Evolutionary conservation across 2,113 vertebrate species (phyloP), one percentile per base, ranked within the genome.

Genomic region (Aptenodytes forsteri): DNA sequence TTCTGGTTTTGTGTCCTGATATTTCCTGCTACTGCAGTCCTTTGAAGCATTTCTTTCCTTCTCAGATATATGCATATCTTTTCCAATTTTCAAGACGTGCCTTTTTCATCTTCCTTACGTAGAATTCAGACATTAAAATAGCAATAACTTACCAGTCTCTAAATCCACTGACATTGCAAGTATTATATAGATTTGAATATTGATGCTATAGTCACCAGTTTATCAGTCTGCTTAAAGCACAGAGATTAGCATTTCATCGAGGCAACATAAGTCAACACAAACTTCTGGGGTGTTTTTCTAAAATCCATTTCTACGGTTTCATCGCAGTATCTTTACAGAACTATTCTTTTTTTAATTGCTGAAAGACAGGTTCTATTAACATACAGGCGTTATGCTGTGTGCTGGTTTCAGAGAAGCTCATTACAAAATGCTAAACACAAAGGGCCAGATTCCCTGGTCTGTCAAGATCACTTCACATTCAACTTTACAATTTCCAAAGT

Each of bases 1-100:
- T 89, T 16, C 44, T 87, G 83, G 16, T 65, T 95, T 97, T 92
- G 21, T 91, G 46, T 66, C 77, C 96, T 91, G n/a, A 36, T 78
- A 91, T 94, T 97, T 97, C 87, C 54, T 93, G 67, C 69, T 78
- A 13, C 52, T 67, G 21, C 5, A 1, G 19, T 89, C 52, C 50
- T 95, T 89, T 81, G 86, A 91, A 89, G 56, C 49, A 61, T 50
- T 75, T 91, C 8, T 85, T 70, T 27, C 16, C 13, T 38, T 89
- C 59, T 84, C 47, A 76, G 52, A 81, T 92, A 65, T 30, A 61
- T 30, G 59, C 47, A n/a, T 62, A 38, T 50, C 14, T 89, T 77
- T 89, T 73, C 32, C 58, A n/a, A 2, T 79, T 95, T 94, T 94
- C 44, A 83, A 83, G 52, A 71, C 7, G 40, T 62, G 19, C 40